A percentile compares a stretch with the other conserved stretches of the same genome.
phyloP scores from a whole-genome alignment of 2,113 vertebrate genomes.

The Smithornis capensis region DNA sequence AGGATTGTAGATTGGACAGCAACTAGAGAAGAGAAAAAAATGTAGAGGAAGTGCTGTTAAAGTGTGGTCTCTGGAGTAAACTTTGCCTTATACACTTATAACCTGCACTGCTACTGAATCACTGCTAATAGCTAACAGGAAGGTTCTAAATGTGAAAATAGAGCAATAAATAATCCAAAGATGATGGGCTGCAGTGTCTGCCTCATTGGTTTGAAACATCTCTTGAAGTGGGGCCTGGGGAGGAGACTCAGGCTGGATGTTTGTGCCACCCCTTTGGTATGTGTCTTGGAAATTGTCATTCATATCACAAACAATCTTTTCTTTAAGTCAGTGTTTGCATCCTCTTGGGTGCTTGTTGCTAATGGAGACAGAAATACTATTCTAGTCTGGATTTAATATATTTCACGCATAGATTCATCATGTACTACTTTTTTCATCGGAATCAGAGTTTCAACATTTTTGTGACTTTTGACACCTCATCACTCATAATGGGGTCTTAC shows the following conservation, averaged over 20 bases:
- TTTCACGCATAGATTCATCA: constrained; percentile 66
- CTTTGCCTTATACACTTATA: neutral
- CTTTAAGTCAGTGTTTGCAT: constrained; percentile 37
- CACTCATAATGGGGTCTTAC: constrained; percentile 56
- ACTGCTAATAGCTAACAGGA: neutral
- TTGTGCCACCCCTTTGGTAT: constrained; percentile 2
- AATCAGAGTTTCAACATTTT: constrained; percentile 68
- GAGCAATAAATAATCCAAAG: neutral
- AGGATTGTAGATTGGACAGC: neutral
- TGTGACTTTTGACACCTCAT: constrained; percentile 73
- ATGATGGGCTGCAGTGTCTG: neutral
- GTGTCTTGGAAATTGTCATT: constrained; percentile 65
- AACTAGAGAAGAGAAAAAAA: neutral
- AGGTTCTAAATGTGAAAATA: neutral
- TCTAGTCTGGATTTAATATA: constrained; percentile 72
- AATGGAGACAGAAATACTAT: constrained; percentile 74
- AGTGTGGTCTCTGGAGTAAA: neutral
- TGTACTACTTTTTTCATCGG: constrained; percentile 50
- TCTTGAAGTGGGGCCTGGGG: neutral
- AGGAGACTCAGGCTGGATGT: neutral
- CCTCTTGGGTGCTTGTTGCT: constrained; percentile 59
- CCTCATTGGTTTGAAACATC: neutral
- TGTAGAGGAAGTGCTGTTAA: neutral
- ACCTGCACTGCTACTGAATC: neutral
- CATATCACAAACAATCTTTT: constrained; percentile 51